Conservation (phyloP, 2,888 invertebrate species). For the Melanargia galathea region DNA sequence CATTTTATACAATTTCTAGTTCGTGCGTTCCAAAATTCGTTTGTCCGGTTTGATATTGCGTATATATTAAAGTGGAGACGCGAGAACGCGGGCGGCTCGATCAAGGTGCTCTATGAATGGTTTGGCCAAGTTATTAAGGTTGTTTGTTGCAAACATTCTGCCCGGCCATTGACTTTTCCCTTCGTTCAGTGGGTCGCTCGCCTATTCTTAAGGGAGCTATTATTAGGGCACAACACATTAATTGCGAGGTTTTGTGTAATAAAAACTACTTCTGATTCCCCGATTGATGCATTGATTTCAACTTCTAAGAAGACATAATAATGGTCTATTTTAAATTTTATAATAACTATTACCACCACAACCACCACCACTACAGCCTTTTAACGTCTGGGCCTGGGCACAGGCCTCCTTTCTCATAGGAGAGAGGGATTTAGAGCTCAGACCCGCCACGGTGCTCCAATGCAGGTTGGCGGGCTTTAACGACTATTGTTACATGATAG, state of each 20-base stretch:
- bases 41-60: conserved; percentile 53
- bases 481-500: too few relatives aligned
- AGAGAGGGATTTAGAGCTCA: too few relatives aligned
- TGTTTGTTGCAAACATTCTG: conserved; percentile 64
- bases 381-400: too few relatives aligned
- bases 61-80: conserved; percentile 43
- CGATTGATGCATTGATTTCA: too few relatives aligned
- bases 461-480: too few relatives aligned
- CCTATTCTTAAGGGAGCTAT: conserved; percentile 49
- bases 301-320: not conserved
- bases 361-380: too few relatives aligned
- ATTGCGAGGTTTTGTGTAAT: conserved; percentile 24
- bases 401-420: too few relatives aligned
- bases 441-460: too few relatives aligned
- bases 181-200: conserved; percentile 60
- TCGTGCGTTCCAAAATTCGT: conserved; percentile 59
- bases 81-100: conserved; percentile 42
- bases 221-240: conserved; percentile 35
- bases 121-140: conserved; percentile 62
- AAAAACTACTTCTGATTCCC: not conserved
- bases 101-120: conserved; percentile 61
- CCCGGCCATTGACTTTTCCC: conserved; percentile 68
- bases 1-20: conserved; percentile 82
- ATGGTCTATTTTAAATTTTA: not conserved
- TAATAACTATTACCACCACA: too few relatives aligned